phyloP scores from a whole-genome alignment of 2,797 vertebrate species.

The Oreortyx pictus region DNA sequence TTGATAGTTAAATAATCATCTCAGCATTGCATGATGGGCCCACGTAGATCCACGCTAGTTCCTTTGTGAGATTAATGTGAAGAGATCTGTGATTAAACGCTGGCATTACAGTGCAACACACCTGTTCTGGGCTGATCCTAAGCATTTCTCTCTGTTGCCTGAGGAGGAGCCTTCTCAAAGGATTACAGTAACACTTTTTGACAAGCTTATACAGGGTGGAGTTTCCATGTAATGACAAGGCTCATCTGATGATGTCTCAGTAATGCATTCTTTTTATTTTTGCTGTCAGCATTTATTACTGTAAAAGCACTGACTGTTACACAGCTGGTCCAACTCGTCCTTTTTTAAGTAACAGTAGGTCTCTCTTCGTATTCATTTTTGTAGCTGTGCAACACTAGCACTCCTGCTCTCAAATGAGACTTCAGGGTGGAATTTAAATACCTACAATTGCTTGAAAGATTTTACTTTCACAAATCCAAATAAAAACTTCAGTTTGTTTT shows the following conservation, averaged over 20 bases:
- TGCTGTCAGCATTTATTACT: slow-evolving; percentile 83
- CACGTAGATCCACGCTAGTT: slow-evolving; percentile 66
- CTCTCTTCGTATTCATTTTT: slow-evolving; percentile 61
- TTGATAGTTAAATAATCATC: slow-evolving; percentile 72
- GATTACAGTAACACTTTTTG: slow-evolving; percentile 89
- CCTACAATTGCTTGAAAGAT: slow-evolving; percentile 53
- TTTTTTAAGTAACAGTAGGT: slow-evolving; percentile 76
- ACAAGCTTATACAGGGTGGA: slow-evolving; percentile 84
- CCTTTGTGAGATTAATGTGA: slow-evolving; percentile 77
- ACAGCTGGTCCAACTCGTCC: slow-evolving; percentile 77
- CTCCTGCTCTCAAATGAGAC: slow-evolving; percentile 46
- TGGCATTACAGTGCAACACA: slow-evolving; percentile 75
- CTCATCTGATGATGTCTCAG: slow-evolving; percentile 75
- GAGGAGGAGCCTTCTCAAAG: slow-evolving; percentile 81
- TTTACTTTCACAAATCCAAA: slow-evolving; percentile 50
- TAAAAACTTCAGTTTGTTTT: slow-evolving; percentile 44
- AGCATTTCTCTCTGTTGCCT: slow-evolving; percentile 75
- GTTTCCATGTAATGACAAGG: slow-evolving; percentile 78
- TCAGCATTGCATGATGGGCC: slow-evolving; percentile 68
- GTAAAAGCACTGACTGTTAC: slow-evolving; percentile 78
- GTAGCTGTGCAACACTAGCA: slow-evolving; percentile 57
- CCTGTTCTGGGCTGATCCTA: slow-evolving; percentile 76
- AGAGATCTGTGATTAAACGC: slow-evolving; percentile 77
- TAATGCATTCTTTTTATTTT: slow-evolving; percentile 81
- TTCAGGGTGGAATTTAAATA: slow-evolving; percentile 52